A percentile compares a stretch with the other conserved stretches of the same genome.
Evolutionary conservation across 2,113 vertebrate species (phyloP).

Genomic region (Phyllopteryx taeniolatus): DNA sequence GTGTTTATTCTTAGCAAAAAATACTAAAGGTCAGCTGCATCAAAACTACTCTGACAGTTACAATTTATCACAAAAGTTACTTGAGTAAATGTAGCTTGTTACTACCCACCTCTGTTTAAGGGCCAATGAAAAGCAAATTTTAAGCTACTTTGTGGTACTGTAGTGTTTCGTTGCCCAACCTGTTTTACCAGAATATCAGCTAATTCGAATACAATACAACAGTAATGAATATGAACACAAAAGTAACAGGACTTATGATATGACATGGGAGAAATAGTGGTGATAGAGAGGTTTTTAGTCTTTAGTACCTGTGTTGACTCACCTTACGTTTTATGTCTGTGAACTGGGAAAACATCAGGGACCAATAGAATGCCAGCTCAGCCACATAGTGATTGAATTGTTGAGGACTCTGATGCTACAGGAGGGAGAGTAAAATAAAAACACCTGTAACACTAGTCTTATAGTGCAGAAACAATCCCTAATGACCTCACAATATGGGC

Average conservation of each 20-base stretch:
- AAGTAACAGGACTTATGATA: not conserved
- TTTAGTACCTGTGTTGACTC: constrained; percentile 54
- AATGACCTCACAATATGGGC: not conserved
- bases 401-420: constrained; percentile 79
- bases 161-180: constrained; percentile 5
- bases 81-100: not conserved
- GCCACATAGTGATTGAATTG: constrained; percentile 88
- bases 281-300: not conserved
- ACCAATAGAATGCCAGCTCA: constrained; percentile 91
- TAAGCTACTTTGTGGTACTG: not conserved
- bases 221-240: not conserved
- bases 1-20: not conserved
- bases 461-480: not conserved
- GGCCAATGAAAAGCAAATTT: not conserved
- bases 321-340: constrained; percentile 93
- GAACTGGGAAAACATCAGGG: constrained; percentile 93
- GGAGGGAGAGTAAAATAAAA: constrained; percentile 36
- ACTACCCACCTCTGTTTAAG: not conserved
- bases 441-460: constrained; percentile 31
- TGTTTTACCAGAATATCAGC: constrained; percentile 8
- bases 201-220: not conserved
- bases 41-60: not conserved
- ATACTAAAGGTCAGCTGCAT: not conserved
- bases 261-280: not conserved
- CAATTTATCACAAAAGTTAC: not conserved